Conservation (phyloP, 2,113 vertebrate species). For the Istiophorus platypterus region DNA sequence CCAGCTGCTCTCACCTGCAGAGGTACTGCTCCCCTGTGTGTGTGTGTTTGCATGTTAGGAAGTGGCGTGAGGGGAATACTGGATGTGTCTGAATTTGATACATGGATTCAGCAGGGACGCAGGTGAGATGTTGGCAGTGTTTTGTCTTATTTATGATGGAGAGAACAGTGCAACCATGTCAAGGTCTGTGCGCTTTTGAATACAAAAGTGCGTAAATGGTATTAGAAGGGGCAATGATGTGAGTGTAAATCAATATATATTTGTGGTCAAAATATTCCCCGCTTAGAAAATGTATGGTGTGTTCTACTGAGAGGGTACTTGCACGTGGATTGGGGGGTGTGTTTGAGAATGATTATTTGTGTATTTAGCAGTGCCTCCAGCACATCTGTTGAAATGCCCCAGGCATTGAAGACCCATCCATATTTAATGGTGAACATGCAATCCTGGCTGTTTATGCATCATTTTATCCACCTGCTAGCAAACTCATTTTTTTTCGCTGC, state of each 20-base stretch:
- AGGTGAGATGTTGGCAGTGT: neutral
- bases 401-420: slow-evolving; percentile 66
- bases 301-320: slow-evolving; percentile 14
- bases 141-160: neutral
- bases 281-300: neutral
- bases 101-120: slow-evolving; percentile 16
- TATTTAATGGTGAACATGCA: slow-evolving; percentile 76
- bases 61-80: neutral
- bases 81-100: slow-evolving; percentile 15
- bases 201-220: neutral
- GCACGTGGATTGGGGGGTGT: slow-evolving; percentile 12
- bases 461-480: slow-evolving; percentile 66
- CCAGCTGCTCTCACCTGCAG: slow-evolving; percentile 60
- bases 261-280: neutral
- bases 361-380: slow-evolving; percentile 54
- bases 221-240: neutral
- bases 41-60: slow-evolving; percentile 13
- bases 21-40: neutral
- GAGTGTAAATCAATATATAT: neutral
- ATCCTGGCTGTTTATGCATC: slow-evolving; percentile 66
- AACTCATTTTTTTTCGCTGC: slow-evolving; percentile 78
- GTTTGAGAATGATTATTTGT: slow-evolving; percentile 64
- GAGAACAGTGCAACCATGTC: neutral
- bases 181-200: neutral
- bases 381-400: slow-evolving; percentile 67